Conservation (phyloP, 2,113 vertebrate species). For the Lepus europaeus region DNA sequence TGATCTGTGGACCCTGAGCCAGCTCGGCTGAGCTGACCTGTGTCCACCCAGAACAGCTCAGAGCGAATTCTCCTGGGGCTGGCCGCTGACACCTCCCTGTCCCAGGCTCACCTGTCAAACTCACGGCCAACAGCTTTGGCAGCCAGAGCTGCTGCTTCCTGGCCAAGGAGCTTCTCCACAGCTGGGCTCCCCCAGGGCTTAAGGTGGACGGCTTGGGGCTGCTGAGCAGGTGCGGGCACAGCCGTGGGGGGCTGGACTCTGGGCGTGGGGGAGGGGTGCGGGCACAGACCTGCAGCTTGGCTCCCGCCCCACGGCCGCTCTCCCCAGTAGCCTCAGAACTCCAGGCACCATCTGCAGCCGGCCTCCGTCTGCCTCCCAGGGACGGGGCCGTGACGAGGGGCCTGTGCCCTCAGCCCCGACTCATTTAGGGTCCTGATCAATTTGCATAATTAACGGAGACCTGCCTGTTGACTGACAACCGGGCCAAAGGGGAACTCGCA, state of each 20-base stretch:
- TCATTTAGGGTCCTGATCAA: slow-evolving; percentile 92
- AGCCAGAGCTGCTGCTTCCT: not conserved
- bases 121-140: not conserved
- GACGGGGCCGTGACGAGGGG: slow-evolving; percentile 91
- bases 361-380: not conserved
- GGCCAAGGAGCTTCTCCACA: not conserved
- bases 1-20: not conserved
- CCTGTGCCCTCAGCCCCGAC: slow-evolving; percentile 91
- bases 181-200: not conserved
- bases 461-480: slow-evolving; percentile 88
- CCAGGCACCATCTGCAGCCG: too few relatives aligned
- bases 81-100: rapidly evolving
- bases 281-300: not conserved
- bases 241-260: too few relatives aligned
- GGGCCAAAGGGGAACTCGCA: slow-evolving; percentile 36
- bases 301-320: too few relatives aligned
- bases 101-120: not conserved
- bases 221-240: too few relatives aligned
- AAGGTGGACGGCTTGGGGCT: too few relatives aligned
- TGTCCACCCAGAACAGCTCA: not conserved
- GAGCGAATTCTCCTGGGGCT: not conserved
- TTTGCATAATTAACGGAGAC: slow-evolving; percentile 92
- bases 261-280: too few relatives aligned
- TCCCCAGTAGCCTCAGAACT: too few relatives aligned
- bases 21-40: rapidly evolving